Evolutionary conservation across 1,140 invertebrate species (phyloP).

Genomic region (Bilobella aurantiaca): DNA sequence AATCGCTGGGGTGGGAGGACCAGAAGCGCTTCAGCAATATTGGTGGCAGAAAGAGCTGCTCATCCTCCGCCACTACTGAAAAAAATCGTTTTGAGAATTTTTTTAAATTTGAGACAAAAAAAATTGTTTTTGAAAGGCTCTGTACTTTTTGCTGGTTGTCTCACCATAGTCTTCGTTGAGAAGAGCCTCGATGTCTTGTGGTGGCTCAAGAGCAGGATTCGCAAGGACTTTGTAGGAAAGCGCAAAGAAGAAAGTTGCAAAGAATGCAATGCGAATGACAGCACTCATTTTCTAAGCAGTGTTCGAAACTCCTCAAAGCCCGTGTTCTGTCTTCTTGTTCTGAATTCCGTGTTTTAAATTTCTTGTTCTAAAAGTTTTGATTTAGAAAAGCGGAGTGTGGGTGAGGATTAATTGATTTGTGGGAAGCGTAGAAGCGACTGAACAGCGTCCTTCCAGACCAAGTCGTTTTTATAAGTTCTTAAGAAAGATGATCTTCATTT

Average conservation of each 20-base stretch:
- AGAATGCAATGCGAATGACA: not conserved
- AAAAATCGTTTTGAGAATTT: not conserved
- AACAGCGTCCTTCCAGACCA: no score
- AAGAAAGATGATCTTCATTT: no score
- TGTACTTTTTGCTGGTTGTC: not conserved
- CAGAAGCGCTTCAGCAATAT: slow-evolving; percentile 22
- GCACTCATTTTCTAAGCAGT: not conserved
- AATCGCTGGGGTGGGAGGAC: slow-evolving; percentile 31
- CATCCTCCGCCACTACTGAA: not conserved
- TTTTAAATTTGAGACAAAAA: not conserved
- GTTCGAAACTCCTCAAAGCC: not conserved
- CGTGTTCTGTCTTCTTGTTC: no score
- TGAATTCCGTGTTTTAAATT: no score
- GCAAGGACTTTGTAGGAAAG: not conserved
- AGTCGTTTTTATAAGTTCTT: no score
- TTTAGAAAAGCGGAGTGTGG: no score
- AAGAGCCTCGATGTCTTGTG: not conserved
- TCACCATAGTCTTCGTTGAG: not conserved
- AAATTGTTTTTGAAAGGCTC: not conserved
- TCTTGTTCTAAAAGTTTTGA: no score
- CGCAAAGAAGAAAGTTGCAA: not conserved
- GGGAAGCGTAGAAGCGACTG: no score
- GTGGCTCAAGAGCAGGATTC: not conserved
- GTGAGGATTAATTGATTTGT: no score
- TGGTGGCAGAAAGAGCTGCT: not conserved